Conservation (phyloP, 2,888 invertebrate genomes). For the Brachyopa scutellaris region DNA sequence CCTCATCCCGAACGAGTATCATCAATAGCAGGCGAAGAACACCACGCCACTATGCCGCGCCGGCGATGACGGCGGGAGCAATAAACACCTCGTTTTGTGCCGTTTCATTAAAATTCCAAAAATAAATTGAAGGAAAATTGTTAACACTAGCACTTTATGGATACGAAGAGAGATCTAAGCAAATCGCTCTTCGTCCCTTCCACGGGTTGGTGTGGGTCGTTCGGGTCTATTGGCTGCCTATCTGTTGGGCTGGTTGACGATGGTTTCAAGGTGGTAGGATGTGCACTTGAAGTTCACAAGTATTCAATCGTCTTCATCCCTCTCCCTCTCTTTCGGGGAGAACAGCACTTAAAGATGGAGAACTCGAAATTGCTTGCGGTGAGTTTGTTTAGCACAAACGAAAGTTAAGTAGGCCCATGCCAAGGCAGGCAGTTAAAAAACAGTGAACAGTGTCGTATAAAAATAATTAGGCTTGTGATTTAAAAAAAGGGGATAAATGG, state of each 20-base stretch:
- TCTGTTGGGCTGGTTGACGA: constrained; percentile 11
- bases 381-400: constrained; percentile 63
- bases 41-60: too few species aligned
- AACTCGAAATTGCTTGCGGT: constrained; percentile 67
- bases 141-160: constrained; percentile 66
- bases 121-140: constrained; percentile 72
- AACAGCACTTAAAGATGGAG: constrained; percentile 59
- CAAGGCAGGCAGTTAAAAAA: constrained; percentile 15
- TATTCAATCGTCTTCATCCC: constrained; percentile 48
- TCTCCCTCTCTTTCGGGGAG: constrained; percentile 31
- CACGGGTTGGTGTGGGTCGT: background rate
- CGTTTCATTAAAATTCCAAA: constrained; percentile 72
- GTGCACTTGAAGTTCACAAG: constrained; percentile 54
- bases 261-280: constrained; percentile 25
- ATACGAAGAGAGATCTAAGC: constrained; percentile 34
- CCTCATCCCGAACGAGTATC: constrained; percentile 7
- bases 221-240: constrained; percentile 34
- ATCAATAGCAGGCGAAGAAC: constrained; percentile 4
- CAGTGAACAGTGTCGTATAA: constrained; percentile 11
- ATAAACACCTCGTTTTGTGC: constrained; percentile 70
- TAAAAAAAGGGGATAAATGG: too few species aligned
- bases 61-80: constrained; percentile 36
- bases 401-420: constrained; percentile 51
- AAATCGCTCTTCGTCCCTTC: constrained; percentile 30
- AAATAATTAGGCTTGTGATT: constrained; percentile 1